phyloP scores from a whole-genome alignment of 1,140 invertebrate species.

The Caenorhabditis latens region DNA sequence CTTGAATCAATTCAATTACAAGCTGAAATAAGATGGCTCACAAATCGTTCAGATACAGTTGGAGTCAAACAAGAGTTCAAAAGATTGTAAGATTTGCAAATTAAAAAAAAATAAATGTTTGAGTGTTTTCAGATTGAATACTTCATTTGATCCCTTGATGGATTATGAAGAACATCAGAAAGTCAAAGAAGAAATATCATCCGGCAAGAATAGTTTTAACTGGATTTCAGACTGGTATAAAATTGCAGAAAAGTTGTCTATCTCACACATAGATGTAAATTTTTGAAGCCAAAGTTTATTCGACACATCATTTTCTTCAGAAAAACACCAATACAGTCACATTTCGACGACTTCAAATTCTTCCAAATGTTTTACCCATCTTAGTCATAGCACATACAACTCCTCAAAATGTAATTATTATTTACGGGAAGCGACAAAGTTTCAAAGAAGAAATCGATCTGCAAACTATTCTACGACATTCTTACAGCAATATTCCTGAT shows the following conservation, averaged over 20 bases:
- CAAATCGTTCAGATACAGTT: neutral
- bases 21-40: neutral
- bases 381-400: constrained; percentile 4
- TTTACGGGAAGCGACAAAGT: neutral
- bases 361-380: neutral
- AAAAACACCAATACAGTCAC: neutral
- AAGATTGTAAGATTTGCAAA: constrained; percentile 3
- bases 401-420: neutral
- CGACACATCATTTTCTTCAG: neutral
- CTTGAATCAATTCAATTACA: neutral
- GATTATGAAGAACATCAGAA: constrained; percentile 44
- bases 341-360: constrained; percentile 11
- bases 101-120: too few relatives aligned
- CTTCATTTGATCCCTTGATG: constrained; percentile 10
- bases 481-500: constrained; percentile 46
- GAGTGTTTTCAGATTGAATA: neutral
- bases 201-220: neutral
- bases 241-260: constrained; percentile 2
- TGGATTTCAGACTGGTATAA: neutral
- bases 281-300: neutral
- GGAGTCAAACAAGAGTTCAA: neutral
- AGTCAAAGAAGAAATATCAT: neutral
- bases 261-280: constrained; percentile 2
- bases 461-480: constrained; percentile 29
- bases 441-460: constrained; percentile 33